A percentile compares a stretch with the other conserved stretches of the same genome.
phyloP scores from a whole-genome alignment of 2,797 vertebrate genomes.

The Anguilla megastoma region DNA sequence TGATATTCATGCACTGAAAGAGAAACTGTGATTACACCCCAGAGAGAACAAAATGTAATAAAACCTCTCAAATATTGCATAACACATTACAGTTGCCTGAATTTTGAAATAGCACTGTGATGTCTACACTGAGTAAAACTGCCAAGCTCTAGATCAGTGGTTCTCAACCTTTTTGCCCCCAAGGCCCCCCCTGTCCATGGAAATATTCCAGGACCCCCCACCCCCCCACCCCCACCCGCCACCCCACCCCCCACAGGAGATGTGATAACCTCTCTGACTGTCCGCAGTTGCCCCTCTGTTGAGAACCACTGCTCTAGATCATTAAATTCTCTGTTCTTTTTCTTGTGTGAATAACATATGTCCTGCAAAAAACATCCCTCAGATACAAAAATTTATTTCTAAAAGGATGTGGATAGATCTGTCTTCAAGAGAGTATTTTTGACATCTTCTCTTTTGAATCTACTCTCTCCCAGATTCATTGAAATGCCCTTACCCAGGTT shows the following conservation, averaged over 20 bases:
- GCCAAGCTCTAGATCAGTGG: background rate
- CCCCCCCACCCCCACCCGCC: too few relatives aligned
- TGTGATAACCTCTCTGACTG: too few relatives aligned
- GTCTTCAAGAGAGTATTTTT: background rate
- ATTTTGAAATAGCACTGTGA: background rate
- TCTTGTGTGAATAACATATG: background rate
- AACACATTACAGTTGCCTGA: background rate
- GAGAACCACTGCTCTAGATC: too few relatives aligned
- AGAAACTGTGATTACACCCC: background rate
- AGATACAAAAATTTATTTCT: background rate
- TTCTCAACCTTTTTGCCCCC: background rate
- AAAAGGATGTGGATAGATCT: background rate
- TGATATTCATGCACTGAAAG: background rate
- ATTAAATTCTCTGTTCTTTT: background rate
- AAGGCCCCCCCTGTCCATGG: too few relatives aligned
- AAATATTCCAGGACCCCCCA: too few relatives aligned
- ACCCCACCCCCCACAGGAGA: too few relatives aligned
- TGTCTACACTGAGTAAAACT: background rate
- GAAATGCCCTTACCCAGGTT: too few relatives aligned
- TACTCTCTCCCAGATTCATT: background rate
- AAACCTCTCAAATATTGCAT: background rate
- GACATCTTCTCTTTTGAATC: too few relatives aligned
- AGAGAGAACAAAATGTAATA: constrained; percentile 8
- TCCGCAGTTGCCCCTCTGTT: too few relatives aligned
- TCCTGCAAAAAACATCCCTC: background rate